Conservation (phyloP, 2,797 vertebrate genomes). For the Danio aesculapii region DNA sequence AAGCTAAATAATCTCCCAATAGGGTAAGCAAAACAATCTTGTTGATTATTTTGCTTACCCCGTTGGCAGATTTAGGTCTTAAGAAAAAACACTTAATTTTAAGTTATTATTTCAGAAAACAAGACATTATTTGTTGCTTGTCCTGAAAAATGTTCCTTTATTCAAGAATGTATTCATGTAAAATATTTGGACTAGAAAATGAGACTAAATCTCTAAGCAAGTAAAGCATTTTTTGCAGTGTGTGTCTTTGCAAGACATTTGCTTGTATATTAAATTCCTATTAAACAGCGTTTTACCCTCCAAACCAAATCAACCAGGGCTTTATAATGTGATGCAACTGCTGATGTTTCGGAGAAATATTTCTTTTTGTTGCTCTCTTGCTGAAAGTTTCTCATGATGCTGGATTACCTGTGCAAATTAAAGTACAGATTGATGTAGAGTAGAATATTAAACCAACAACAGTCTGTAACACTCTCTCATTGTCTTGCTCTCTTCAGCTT, state of each 20-base stretch:
- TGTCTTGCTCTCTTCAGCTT: slow-evolving; percentile 75
- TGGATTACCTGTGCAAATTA: background rate
- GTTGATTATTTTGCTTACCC: too few species aligned
- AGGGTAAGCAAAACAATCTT: too few species aligned
- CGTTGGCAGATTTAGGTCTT: too few species aligned
- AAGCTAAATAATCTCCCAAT: too few species aligned
- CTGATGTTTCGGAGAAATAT: background rate
- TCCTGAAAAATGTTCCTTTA: too few species aligned
- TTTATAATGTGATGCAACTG: background rate
- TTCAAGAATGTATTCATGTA: too few species aligned
- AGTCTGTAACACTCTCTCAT: background rate
- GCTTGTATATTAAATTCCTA: background rate
- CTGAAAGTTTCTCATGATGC: background rate
- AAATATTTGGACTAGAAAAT: too few species aligned
- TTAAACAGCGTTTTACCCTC: background rate
- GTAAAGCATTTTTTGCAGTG: too few species aligned
- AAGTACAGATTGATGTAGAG: background rate
- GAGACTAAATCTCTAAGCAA: too few species aligned
- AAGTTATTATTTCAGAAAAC: too few species aligned
- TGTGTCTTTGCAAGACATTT: background rate
- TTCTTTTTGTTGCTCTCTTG: background rate
- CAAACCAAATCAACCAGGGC: background rate
- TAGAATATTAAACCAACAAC: background rate
- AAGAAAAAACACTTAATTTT: too few species aligned
- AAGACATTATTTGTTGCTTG: too few species aligned